Evolutionary conservation across 2,888 invertebrate species (phyloP), one percentile per base, ranked within the genome.

Genomic region (Pristionchus mayeri): DNA sequence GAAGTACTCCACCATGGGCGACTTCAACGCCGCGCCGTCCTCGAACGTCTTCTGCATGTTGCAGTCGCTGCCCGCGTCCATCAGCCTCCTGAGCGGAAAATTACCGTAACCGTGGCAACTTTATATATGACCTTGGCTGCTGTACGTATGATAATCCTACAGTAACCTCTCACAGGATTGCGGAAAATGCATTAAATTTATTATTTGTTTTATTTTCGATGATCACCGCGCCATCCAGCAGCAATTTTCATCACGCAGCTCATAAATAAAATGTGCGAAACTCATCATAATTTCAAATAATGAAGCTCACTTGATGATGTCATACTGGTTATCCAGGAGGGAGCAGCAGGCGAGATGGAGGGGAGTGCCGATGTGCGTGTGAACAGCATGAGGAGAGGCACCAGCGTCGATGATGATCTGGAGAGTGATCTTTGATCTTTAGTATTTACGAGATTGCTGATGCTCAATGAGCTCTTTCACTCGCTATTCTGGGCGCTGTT

Each of bases 361-460:
- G 1, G 93, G 91, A 0, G 93, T 93, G 24, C 93, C 93, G 54
- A 91, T 92, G 85, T 93, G 93, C 24, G 93, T 93, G 52, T 93
- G 93, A 34, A 90, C 89, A 67, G 93, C 93, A 90, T 94, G 93
- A 86, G 94, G 93, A 85, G 94, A 92, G 21, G 94, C 94, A 9
- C 94, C 94, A 76, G 92, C 91, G 50, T 93, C 93, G 78, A 95
- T 90, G 37, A 94, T 86, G 54, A 93, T 88, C 85, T 90, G 82
- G 11, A 93, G 88, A 50, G 48, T 18, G 76, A 40, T 9, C 16
- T 3, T 4, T 3, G 63, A 27, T 3, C 7, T 71, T 71, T 71
- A 4, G 9, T 71, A 7, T 7, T 37, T 30, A 71, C n/a, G 13
- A 71, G 71, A 3, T 27, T n/a, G n/a, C n/a, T n/a, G n/a, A n/a